Evolutionary conservation across 2,888 invertebrate genomes (phyloP).

Genomic region (Sphaeridia pumilis): DNA sequence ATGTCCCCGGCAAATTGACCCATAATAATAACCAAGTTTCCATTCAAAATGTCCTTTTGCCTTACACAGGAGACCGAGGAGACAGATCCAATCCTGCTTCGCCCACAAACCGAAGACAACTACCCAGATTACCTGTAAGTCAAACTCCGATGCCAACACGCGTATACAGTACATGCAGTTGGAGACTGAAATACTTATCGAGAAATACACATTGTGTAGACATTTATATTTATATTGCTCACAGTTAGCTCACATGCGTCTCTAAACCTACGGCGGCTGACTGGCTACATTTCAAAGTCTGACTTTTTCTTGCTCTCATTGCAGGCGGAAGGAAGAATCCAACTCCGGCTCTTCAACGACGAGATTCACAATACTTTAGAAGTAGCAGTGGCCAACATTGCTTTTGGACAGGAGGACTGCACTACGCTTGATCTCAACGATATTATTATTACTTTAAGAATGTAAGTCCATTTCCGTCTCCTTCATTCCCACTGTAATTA

Average conservation of each 20-base stretch:
- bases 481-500: no score
- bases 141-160: no score
- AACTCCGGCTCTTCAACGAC: conserved; percentile 35
- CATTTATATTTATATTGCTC: no score
- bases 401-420: conserved; percentile 35
- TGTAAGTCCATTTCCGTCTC: no score
- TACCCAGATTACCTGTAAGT: conserved; percentile 35
- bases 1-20: no score
- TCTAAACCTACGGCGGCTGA: no score
- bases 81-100: conserved; percentile 29
- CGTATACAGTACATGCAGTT: no score
- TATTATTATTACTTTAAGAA: conserved; percentile 34
- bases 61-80: conserved; percentile 18
- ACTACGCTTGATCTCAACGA: conserved; percentile 35
- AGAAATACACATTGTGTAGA: no score
- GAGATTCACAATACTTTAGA: conserved; percentile 36
- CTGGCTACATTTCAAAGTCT: background rate
- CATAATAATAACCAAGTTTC: no score
- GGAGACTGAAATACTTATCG: no score
- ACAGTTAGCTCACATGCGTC: no score
- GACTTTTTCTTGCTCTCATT: conserved; percentile 2
- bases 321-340: conserved; percentile 34
- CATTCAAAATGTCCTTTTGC: no score
- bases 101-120: conserved; percentile 25
- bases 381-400: conserved; percentile 35